phyloP scores from a whole-genome alignment of 1,140 invertebrate species.

The Drosophila mayri region DNA sequence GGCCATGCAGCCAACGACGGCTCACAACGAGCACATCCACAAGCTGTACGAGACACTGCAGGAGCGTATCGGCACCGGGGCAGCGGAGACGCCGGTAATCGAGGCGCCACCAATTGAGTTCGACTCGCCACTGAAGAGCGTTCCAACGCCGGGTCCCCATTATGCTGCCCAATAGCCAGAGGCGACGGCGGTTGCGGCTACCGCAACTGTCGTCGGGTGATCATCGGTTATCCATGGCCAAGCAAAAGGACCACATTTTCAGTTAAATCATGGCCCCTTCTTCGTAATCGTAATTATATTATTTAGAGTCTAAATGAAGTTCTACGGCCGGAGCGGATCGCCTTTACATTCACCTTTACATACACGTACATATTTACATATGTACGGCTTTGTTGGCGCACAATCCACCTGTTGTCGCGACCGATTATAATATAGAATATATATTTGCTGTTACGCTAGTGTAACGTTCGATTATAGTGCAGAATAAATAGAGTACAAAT shows the following conservation, averaged over 20 bases:
- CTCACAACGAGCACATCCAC: constrained; percentile 94
- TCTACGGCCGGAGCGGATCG: constrained; percentile 10
- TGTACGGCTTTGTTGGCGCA: constrained; percentile 31
- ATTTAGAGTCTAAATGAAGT: constrained; percentile 7
- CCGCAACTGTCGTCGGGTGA: constrained; percentile 52
- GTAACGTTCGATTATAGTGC: constrained; percentile 40
- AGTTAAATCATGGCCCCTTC: background rate
- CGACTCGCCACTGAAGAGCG: constrained; percentile 94
- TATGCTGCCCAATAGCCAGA: constrained; percentile 83
- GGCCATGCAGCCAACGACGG: constrained; percentile 93
- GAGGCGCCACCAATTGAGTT: constrained; percentile 84
- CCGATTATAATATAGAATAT: constrained; percentile 38
- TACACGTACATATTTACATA: constrained; percentile 32
- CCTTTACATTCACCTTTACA: constrained; percentile 24
- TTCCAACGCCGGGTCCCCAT: constrained; percentile 92
- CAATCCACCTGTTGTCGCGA: constrained; percentile 17
- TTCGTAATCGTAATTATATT: constrained; percentile 14
- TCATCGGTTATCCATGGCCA: background rate
- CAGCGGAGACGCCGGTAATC: constrained; percentile 87
- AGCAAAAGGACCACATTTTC: background rate
- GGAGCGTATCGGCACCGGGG: constrained; percentile 89
- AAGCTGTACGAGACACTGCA: constrained; percentile 91
- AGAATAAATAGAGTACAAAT: constrained; percentile 49
- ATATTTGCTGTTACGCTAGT: constrained; percentile 30
- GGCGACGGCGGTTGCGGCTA: constrained; percentile 35